Conservation (phyloP, 2,888 invertebrate genomes). For the Thumatha senex region DNA sequence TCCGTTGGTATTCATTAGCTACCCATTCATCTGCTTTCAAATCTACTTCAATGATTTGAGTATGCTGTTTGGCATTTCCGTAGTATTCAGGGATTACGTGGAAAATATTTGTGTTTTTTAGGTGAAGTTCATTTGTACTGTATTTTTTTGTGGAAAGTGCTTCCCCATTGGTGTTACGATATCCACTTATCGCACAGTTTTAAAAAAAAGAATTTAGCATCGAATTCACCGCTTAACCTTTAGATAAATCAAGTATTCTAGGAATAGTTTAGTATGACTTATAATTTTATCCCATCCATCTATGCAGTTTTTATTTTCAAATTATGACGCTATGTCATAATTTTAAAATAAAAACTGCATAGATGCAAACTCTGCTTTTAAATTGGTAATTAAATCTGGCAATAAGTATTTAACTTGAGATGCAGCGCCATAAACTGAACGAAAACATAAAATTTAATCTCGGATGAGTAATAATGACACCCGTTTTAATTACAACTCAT, state of each 20-base stretch:
- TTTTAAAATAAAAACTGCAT: no score
- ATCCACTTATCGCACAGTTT: background rate
- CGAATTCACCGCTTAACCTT: no score
- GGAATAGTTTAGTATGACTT: no score
- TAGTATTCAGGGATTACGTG: constrained; percentile 19
- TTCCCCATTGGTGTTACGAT: background rate
- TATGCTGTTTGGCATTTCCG: constrained; percentile 36
- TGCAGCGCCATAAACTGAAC: background rate
- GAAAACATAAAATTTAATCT: background rate
- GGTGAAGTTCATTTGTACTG: background rate
- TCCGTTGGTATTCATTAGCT: constrained; percentile 34
- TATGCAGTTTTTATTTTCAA: no score
- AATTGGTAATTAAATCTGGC: no score
- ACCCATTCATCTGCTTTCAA: constrained; percentile 28
- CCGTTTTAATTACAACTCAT: constrained; percentile 16
- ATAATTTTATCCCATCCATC: no score
- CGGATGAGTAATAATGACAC: constrained; percentile 13
- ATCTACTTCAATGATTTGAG: constrained; percentile 36
- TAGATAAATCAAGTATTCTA: no score
- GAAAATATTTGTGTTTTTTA: constrained; percentile 24
- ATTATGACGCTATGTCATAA: no score
- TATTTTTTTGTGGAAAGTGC: background rate
- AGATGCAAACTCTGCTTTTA: no score
- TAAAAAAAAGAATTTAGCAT: no score
- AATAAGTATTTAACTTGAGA: background rate